phyloP scores from a whole-genome alignment of 2,888 invertebrate genomes.

The Heliconius charithonia region DNA sequence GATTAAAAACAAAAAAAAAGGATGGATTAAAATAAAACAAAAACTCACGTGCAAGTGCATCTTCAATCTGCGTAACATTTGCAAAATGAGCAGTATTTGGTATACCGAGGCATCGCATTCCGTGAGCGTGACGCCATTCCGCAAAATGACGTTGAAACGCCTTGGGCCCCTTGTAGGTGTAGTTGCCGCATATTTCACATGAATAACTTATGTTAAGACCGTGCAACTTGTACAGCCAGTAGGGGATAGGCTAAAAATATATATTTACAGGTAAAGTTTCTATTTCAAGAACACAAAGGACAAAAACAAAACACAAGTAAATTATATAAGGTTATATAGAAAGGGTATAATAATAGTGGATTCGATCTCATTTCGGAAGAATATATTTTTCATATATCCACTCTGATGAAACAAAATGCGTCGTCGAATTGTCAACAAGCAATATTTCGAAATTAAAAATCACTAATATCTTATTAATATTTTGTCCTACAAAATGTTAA shows the following conservation, averaged over 20 bases:
- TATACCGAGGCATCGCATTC: slow-evolving; percentile 99
- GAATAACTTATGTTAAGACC: slow-evolving; percentile 99
- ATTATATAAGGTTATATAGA: neutral
- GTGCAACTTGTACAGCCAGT: slow-evolving; percentile 99
- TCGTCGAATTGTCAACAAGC: no score
- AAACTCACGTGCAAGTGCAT: slow-evolving; percentile 94
- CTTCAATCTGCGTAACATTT: slow-evolving; percentile 99
- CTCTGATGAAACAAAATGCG: no score
- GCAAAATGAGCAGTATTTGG: slow-evolving; percentile 99
- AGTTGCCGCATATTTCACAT: slow-evolving; percentile 99
- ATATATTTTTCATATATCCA: no score
- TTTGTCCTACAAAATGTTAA: no score
- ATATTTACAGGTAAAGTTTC: no score
- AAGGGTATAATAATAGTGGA: no score
- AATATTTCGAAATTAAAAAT: no score
- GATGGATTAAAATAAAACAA: neutral
- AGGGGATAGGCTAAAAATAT: slow-evolving; percentile 85
- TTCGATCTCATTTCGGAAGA: no score
- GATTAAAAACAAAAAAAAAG: neutral
- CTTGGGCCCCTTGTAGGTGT: slow-evolving; percentile 99
- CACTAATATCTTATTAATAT: no score
- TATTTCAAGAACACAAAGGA: neutral
- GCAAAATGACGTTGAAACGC: slow-evolving; percentile 99
- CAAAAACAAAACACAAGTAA: neutral
- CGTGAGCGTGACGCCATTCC: slow-evolving; percentile 94